A percentile compares a stretch with the other conserved stretches of the same genome.
Evolutionary conservation across 2,888 invertebrate genomes (phyloP).

Genomic region (Prenolepis imparis): DNA sequence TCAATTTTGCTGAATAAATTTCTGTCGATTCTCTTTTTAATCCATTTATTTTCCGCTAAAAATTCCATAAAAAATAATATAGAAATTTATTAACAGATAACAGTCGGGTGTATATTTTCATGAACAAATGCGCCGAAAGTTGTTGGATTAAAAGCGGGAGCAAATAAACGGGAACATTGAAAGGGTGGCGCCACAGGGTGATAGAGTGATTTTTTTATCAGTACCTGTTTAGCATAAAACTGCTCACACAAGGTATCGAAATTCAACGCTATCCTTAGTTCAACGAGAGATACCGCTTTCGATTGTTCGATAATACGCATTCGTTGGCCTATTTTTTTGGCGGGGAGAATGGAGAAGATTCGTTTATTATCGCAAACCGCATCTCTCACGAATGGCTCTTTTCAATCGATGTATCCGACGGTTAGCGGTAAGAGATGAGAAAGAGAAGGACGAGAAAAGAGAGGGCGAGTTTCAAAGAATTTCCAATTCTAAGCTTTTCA

Average conservation of each 20-base stretch:
- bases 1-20: constrained; percentile 23
- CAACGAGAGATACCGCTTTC: constrained; percentile 41
- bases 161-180: constrained; percentile 27
- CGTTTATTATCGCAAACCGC: constrained; percentile 78
- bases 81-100: constrained; percentile 49
- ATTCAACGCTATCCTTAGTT: neutral
- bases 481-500: constrained; percentile 81
- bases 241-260: constrained; percentile 17
- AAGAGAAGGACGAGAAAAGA: constrained; percentile 39
- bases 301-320: constrained; percentile 69
- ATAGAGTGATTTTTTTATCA: constrained; percentile 45
- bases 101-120: constrained; percentile 39
- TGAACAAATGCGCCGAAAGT: constrained; percentile 18
- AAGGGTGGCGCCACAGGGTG: constrained; percentile 19
- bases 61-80: constrained; percentile 15
- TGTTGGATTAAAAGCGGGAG: neutral
- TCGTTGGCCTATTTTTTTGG: constrained; percentile 64
- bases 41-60: constrained; percentile 12
- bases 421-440: constrained; percentile 57
- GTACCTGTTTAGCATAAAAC: constrained; percentile 33
- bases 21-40: constrained; percentile 6
- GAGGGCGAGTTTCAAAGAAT: constrained; percentile 78
- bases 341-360: constrained; percentile 65
- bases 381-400: constrained; percentile 75
- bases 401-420: constrained; percentile 71